These are phyloP conservation scores for Pseudomyrmex cubaensis DNA, from an alignment of 1,140 invertebrate species.

Conservation along the genomic window DNA sequence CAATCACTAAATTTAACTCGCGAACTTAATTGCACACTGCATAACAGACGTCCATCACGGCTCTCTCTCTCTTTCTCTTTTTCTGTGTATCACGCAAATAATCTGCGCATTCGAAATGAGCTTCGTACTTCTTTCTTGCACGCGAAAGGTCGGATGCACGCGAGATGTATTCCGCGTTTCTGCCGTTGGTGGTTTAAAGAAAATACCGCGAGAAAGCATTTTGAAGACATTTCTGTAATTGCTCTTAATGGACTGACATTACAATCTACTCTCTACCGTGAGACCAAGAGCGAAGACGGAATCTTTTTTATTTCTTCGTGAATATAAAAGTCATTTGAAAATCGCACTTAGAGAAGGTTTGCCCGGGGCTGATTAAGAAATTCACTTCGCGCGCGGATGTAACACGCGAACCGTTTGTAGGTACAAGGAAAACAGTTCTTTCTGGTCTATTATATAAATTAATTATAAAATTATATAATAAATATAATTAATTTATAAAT, in stretches of 20 bases:
- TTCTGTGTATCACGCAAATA: conserved; percentile 23
- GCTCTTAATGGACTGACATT: conserved; percentile 45
- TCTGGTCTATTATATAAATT: too few species aligned
- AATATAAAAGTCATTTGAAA: conserved; percentile 5
- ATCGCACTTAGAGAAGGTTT: neutral
- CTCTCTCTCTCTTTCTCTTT: neutral
- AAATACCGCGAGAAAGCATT: conserved; percentile 23
- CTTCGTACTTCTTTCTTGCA: conserved; percentile 37
- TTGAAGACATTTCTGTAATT: conserved; percentile 41
- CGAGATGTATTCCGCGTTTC: conserved; percentile 6
- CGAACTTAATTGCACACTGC: neutral
- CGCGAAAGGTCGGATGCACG: conserved; percentile 48
- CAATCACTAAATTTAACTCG: neutral
- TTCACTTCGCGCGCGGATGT: too few species aligned
- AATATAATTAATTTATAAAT: too few species aligned
- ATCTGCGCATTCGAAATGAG: conserved; percentile 38
- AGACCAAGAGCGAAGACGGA: neutral
- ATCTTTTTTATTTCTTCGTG: neutral
- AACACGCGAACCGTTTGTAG: too few species aligned
- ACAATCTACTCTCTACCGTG: conserved; percentile 3
- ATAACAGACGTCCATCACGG: neutral
- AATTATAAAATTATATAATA: too few species aligned
- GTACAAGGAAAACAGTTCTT: too few species aligned
- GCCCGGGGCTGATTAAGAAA: neutral
- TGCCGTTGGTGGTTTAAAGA: conserved; percentile 6